phyloP scores from a whole-genome alignment of 2,797 vertebrate genomes.

The Siniperca obscura region DNA sequence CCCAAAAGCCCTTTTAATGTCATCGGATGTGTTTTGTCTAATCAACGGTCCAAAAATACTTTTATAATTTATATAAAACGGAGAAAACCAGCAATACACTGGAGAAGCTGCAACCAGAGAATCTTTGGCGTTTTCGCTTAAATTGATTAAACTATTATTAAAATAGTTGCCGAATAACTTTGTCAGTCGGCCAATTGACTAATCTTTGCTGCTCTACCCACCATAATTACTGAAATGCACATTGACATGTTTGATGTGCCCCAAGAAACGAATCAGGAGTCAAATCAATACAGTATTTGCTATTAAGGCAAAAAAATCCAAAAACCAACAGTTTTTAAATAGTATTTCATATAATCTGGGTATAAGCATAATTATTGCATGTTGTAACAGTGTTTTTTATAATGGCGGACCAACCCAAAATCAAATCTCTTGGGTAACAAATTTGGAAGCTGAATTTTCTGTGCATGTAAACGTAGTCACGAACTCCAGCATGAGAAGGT shows the following conservation, averaged over 20 bases:
- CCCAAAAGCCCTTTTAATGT: background rate
- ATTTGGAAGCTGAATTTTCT: background rate
- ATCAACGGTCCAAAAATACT: no score
- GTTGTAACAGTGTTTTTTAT: background rate
- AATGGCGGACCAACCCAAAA: no score
- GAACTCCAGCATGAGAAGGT: conserved; percentile 61
- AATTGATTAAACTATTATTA: no score
- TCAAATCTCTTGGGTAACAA: background rate
- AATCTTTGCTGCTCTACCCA: background rate
- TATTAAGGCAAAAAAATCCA: background rate
- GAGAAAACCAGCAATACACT: no score
- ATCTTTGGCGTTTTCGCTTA: no score
- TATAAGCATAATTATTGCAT: background rate
- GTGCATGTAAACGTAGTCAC: conserved; percentile 48
- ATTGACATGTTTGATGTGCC: background rate
- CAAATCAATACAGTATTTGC: background rate
- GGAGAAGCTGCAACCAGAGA: no score
- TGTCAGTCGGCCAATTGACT: background rate
- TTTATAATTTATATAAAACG: no score
- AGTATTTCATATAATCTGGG: background rate
- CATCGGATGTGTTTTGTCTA: no score
- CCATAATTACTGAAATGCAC: background rate
- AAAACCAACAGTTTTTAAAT: background rate
- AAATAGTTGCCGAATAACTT: no score
- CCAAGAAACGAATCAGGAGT: background rate